Evolutionary conservation across 2,113 vertebrate species (phyloP).

Genomic region (Syrmaticus mikado): DNA sequence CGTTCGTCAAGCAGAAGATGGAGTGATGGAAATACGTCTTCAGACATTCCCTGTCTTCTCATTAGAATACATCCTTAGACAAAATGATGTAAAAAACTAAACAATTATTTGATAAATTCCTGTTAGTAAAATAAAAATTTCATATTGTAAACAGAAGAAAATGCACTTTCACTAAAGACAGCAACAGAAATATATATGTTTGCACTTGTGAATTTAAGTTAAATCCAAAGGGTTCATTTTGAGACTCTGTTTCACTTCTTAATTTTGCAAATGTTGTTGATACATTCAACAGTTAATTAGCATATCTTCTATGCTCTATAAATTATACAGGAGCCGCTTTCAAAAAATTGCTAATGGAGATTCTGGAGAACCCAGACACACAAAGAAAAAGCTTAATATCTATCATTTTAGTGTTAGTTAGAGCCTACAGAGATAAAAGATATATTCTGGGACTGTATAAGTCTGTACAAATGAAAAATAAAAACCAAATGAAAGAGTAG

Average conservation of each 20-base stretch:
- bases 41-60: not conserved
- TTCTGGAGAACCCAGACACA: not conserved
- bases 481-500: constrained; percentile 23
- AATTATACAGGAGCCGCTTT: constrained; percentile 42
- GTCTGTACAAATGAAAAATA: constrained; percentile 16
- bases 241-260: constrained; percentile 19
- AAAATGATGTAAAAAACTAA: not conserved
- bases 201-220: constrained; percentile 13
- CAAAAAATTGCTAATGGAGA: constrained; percentile 56
- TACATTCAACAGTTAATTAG: constrained; percentile 46
- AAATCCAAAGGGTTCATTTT: constrained; percentile 25
- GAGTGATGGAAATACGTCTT: not conserved
- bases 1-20: not conserved
- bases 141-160: not conserved
- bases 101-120: not conserved
- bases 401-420: constrained; percentile 1
- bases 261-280: constrained; percentile 51
- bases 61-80: not conserved
- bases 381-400: constrained; percentile 38
- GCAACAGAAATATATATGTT: not conserved
- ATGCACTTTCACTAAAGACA: not conserved
- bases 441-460: constrained; percentile 19
- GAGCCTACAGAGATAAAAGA: constrained; percentile 25
- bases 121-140: constrained; percentile 16
- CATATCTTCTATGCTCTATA: constrained; percentile 30